Percentiles rank a stretch among this genome's conserved stretches.
These are phyloP conservation scores for Pegoplata infirma DNA, from an alignment of 2,888 invertebrate species.

Conservation along the genomic window DNA sequence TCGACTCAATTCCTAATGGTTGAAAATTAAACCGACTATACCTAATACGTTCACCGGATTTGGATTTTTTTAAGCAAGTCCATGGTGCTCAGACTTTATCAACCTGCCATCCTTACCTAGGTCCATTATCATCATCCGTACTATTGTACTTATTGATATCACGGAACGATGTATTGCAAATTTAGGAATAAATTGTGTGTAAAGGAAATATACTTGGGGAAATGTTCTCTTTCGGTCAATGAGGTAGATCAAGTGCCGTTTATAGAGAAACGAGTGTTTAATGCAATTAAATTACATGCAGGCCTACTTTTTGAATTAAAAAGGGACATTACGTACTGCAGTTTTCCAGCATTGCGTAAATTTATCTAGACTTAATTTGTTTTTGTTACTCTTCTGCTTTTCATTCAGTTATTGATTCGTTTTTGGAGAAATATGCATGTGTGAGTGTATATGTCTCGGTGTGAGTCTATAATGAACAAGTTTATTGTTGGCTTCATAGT, in stretches of 20 bases:
- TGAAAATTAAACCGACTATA: too few relatives aligned
- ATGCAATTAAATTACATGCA: conserved; percentile 1
- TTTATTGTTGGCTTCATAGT: conserved; percentile 38
- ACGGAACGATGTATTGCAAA: too few relatives aligned
- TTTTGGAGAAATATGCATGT: neutral
- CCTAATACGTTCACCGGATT: too few relatives aligned
- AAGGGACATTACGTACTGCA: conserved; percentile 14
- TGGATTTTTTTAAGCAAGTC: too few relatives aligned
- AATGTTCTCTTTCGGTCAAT: too few relatives aligned
- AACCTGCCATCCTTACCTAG: too few relatives aligned
- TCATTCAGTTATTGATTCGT: conserved; percentile 47
- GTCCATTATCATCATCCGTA: too few relatives aligned
- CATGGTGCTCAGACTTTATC: too few relatives aligned
- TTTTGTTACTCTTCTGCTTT: conserved; percentile 42
- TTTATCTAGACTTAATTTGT: conserved; percentile 48
- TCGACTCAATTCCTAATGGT: too few relatives aligned
- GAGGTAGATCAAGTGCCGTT: neutral
- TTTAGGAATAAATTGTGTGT: too few relatives aligned
- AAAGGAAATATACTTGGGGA: too few relatives aligned
- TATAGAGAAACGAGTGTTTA: neutral
- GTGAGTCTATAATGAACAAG: conserved; percentile 40
- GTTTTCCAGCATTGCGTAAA: conserved; percentile 31
- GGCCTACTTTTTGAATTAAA: neutral
- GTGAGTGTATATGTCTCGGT: neutral
- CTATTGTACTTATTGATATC: too few relatives aligned